These are phyloP conservation scores for Ostrea denselamellosa DNA, from an alignment of 1,140 invertebrate species.

Conservation along the genomic window DNA sequence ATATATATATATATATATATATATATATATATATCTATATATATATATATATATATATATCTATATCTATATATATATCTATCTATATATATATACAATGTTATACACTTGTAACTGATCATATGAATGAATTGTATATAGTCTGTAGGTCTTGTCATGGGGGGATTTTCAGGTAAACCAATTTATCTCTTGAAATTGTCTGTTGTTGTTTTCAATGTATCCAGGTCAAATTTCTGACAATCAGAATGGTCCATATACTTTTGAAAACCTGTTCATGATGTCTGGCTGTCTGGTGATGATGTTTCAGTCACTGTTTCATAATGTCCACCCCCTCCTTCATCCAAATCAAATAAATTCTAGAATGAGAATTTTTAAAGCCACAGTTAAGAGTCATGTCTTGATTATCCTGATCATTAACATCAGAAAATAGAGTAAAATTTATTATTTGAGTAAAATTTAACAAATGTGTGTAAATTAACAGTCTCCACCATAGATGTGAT, in stretches of 20 bases:
- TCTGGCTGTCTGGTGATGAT: neutral
- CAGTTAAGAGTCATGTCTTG: neutral
- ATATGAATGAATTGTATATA: neutral
- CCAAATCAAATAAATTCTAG: conserved; percentile 17
- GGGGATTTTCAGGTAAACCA: neutral
- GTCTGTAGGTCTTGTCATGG: neutral
- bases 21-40: too few relatives aligned
- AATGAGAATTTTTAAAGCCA: neutral
- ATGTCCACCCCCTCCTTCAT: too few relatives aligned
- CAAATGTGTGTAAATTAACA: neutral
- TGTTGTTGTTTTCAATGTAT: neutral
- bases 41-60: too few relatives aligned
- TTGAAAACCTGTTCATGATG: neutral
- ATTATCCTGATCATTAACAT: too few relatives aligned
- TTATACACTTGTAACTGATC: neutral
- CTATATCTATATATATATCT: too few relatives aligned
- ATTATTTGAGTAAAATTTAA: too few relatives aligned
- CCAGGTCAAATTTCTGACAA: neutral
- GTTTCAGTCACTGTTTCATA: too few relatives aligned
- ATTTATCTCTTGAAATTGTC: neutral
- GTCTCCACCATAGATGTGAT: too few relatives aligned
- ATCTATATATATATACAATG: too few relatives aligned
- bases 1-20: too few relatives aligned
- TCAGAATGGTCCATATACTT: neutral
- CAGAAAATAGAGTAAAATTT: too few relatives aligned